Evolutionary conservation across 2,888 invertebrate species (phyloP), one percentile per base, ranked within the genome.

Genomic region (Ganaspis brasiliensis): DNA sequence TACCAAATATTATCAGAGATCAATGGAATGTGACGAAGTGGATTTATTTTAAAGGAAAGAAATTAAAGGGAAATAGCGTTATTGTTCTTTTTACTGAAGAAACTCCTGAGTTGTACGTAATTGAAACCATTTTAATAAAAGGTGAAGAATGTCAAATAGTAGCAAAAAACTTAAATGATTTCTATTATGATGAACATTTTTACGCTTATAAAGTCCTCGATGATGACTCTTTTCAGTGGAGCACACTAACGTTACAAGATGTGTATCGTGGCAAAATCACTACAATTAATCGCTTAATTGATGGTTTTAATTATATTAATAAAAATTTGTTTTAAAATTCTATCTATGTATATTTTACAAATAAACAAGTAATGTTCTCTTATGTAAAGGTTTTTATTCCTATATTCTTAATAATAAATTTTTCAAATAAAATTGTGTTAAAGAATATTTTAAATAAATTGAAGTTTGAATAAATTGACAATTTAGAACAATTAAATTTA

Each of bases 1-100:
- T 63, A 73, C 52, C 72, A 31, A 52, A 40, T 52, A 72, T 35
- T 71, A 14, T 59, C 21, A 31, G 40, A 31, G 59, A 67, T 21
- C 37, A 72, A 40, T 9, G 73, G 40, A 10, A 73, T 52, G 14
- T 57, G 21, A 26, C 24, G 12, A 77, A 72, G 72, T 63, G 78
- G 74, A 45, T 80, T 8, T 16, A 73, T 19, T 78, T 77, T 77
- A 56, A 57, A 57, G 78, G 73, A n/a, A 21, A 77, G 2, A 71
- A 8, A 49, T 49, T 80, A 37, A 78, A 77, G 73, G n/a, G 19
- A 4, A 59, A 74, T 26, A 73, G 75, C n/a, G 21, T 76, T 21
- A 49, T 76, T 6, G 56, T 67, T n/a, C 49, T 40, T 6, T 78
- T 74, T 76, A 14, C 56, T 35, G 73, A 78, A 59, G n/a, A 2